Percentiles rank a stretch among this genome's conserved stretches.
phyloP scores from a whole-genome alignment of 2,888 invertebrate species.

The Agriopis leucophaearia region DNA sequence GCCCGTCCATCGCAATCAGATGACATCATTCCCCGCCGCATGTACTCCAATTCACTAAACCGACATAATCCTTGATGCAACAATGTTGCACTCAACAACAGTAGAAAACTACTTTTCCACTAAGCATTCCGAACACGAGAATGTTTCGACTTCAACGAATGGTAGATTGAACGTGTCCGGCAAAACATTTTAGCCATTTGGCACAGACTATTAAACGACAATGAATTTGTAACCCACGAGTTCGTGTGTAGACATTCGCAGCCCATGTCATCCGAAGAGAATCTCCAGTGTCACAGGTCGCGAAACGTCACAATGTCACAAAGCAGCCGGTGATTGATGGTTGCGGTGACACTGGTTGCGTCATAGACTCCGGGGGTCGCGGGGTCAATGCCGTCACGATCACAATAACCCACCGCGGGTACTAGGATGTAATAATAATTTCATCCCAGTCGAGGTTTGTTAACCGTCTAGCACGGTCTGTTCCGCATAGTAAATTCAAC shows the following conservation, averaged over 20 bases:
- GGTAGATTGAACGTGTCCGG: constrained; percentile 14
- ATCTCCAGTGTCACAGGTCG: constrained; percentile 61
- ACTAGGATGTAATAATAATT: constrained; percentile 57
- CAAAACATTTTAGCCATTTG: constrained; percentile 19
- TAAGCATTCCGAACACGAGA: constrained; percentile 11
- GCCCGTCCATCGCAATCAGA: constrained; percentile 74
- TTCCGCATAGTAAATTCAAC: constrained; percentile 11
- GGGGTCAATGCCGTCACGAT: constrained; percentile 80
- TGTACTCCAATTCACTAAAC: constrained; percentile 56
- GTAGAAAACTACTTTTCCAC: constrained; percentile 25
- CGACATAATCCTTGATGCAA: constrained; percentile 50
- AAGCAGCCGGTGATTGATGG: constrained; percentile 78
- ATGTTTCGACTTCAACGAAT: constrained; percentile 2
- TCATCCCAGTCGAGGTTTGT: constrained; percentile 55
- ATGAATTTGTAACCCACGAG: constrained; percentile 6
- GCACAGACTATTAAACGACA: background rate
- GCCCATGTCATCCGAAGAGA: constrained; percentile 28
- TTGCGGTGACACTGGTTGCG: constrained; percentile 78
- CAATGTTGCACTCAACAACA: constrained; percentile 44
- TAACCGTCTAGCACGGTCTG: constrained; percentile 41
- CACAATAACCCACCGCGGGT: constrained; percentile 65
- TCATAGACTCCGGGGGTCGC: constrained; percentile 71
- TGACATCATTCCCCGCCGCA: constrained; percentile 71
- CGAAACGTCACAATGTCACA: constrained; percentile 79
- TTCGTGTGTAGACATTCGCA: constrained; percentile 5